Evolutionary conservation across 2,113 vertebrate genomes (phyloP).

Genomic region (Neodon shergylaensis): DNA sequence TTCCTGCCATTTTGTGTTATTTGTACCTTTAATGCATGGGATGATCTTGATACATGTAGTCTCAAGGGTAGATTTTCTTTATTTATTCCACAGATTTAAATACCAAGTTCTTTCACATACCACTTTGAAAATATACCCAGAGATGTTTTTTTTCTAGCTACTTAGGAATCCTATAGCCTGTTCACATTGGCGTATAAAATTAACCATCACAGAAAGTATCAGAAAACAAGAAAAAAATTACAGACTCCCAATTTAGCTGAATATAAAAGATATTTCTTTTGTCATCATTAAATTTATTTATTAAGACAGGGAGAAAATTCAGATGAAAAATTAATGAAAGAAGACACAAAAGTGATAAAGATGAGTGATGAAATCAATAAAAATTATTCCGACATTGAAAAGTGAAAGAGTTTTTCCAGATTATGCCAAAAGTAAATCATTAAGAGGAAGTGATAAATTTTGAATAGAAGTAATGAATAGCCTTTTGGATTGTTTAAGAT

Average conservation of each 20-base stretch:
- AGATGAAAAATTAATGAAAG: constrained; percentile 69
- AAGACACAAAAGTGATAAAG: constrained; percentile 61
- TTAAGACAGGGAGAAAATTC: constrained; percentile 61
- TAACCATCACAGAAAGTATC: not conserved
- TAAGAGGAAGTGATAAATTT: constrained; percentile 61
- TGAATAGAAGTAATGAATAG: constrained; percentile 65
- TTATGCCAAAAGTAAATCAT: constrained; percentile 66
- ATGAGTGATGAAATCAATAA: constrained; percentile 69
- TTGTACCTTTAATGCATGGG: not conserved
- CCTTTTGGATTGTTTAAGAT: constrained; percentile 53
- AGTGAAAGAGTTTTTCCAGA: constrained; percentile 59
- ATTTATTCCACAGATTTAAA: not conserved
- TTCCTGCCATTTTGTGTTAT: not conserved
- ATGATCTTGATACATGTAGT: not conserved
- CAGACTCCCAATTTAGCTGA: constrained; percentile 26
- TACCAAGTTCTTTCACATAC: not conserved
- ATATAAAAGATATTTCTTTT: constrained; percentile 49
- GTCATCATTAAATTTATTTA: constrained; percentile 70
- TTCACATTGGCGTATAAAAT: constrained; percentile 14
- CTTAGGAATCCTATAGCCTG: not conserved
- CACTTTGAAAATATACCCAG: not conserved
- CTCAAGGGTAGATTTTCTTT: not conserved
- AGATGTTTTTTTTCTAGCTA: not conserved
- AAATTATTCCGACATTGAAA: constrained; percentile 62
- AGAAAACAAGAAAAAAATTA: constrained; percentile 45